Evolutionary conservation across 2,113 vertebrate species (phyloP).

Genomic region (Mustela nigripes): DNA sequence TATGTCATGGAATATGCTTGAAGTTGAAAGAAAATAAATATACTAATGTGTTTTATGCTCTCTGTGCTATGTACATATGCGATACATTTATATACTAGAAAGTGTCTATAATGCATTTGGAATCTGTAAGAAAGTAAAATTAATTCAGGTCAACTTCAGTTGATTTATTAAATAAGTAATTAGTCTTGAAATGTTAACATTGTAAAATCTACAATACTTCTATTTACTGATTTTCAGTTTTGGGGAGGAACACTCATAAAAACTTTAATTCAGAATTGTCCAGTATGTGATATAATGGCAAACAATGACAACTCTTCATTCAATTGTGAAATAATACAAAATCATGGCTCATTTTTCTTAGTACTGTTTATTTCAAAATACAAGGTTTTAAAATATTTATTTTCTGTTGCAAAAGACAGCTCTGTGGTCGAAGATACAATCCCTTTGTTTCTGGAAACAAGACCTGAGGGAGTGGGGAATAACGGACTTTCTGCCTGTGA

Average conservation of each 20-base stretch:
- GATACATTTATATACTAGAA: not conserved
- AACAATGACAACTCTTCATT: constrained; percentile 34
- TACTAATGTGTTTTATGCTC: not conserved
- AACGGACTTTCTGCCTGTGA: not conserved
- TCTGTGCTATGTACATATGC: not conserved
- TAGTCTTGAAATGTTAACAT: not conserved
- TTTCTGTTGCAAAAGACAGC: not conserved
- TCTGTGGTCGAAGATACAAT: not conserved
- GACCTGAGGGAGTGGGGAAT: not conserved
- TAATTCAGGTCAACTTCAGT: not conserved
- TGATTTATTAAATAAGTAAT: not conserved
- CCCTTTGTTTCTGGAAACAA: not conserved
- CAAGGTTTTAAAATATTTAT: not conserved
- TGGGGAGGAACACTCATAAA: not conserved
- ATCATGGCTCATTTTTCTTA: not conserved
- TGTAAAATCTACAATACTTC: not conserved
- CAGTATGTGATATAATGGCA: not conserved
- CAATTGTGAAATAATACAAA: not conserved
- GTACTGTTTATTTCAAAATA: not conserved
- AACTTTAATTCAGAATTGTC: constrained; percentile 3
- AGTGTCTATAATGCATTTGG: not conserved
- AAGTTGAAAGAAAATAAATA: constrained; percentile 23
- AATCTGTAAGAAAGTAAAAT: not conserved
- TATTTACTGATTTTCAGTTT: not conserved
- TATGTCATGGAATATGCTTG: not conserved